phyloP scores from a whole-genome alignment of 2,113 vertebrate species.

The Parotia lawesii region DNA sequence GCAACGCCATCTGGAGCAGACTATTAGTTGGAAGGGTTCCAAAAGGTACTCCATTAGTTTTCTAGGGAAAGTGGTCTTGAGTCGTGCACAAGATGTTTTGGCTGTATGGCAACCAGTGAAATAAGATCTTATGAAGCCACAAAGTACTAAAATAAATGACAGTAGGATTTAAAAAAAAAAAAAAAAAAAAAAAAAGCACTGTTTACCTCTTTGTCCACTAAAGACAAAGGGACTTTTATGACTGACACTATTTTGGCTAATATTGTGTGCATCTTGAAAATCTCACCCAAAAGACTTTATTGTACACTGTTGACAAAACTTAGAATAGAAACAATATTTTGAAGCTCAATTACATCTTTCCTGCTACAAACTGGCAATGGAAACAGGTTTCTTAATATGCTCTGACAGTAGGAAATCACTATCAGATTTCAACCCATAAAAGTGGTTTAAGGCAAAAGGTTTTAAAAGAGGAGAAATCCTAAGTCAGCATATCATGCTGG shows the following conservation, averaged over 20 bases:
- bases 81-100: not conserved
- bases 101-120: not conserved
- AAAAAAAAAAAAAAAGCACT: not conserved
- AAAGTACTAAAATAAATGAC: not conserved
- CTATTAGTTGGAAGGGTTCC: constrained; percentile 38
- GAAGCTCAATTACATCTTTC: not conserved
- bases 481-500: not conserved
- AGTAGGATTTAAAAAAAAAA: not conserved
- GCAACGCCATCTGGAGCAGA: constrained; percentile 39
- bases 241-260: constrained; percentile 21
- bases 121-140: not conserved
- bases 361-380: not conserved
- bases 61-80: not conserved
- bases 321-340: constrained; percentile 17
- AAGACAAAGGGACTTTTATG: not conserved
- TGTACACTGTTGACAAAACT: not conserved
- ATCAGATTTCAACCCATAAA: not conserved
- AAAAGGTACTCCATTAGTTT: constrained; percentile 25
- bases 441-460: not conserved
- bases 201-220: not conserved
- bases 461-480: not conserved
- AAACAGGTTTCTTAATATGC: not conserved
- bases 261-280: not conserved
- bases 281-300: not conserved
- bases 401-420: not conserved